A percentile compares a stretch with the other conserved stretches of the same genome.
Conservation (phyloP, 2,888 invertebrate genomes). For the Euplagia quadripunctaria region DNA sequence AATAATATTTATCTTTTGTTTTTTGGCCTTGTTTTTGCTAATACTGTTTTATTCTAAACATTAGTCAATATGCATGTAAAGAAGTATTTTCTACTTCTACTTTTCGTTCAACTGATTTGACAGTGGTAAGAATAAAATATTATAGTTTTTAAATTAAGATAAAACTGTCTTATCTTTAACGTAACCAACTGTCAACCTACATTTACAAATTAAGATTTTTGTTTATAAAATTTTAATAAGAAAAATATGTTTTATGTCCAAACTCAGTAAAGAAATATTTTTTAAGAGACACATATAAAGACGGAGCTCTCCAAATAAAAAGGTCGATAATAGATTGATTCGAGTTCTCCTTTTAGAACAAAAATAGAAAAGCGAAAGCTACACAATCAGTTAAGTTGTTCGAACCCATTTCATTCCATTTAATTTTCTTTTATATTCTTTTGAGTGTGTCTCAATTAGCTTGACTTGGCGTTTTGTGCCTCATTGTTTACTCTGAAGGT, state of each 20-base stretch:
- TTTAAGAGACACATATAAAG: background rate
- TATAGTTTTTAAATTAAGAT: background rate
- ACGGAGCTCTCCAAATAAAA: slow-evolving; percentile 2
- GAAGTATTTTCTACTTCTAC: background rate
- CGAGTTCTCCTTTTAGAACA: background rate
- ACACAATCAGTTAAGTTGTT: slow-evolving; percentile 29
- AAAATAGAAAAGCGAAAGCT: slow-evolving; percentile 19
- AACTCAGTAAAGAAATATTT: background rate
- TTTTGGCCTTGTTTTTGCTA: background rate
- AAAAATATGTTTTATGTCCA: background rate
- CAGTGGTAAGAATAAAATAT: background rate
- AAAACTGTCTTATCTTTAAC: background rate
- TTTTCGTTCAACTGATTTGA: background rate
- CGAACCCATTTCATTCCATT: slow-evolving; percentile 22
- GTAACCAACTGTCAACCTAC: background rate
- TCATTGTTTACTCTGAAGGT: background rate
- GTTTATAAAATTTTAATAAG: too few species aligned
- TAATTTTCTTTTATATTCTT: slow-evolving; percentile 23
- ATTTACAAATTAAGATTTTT: too few species aligned
- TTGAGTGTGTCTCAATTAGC: background rate
- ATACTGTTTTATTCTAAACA: background rate
- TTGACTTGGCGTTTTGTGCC: background rate
- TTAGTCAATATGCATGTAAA: background rate
- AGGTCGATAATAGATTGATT: background rate
- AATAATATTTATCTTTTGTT: accelerated